phyloP scores from a whole-genome alignment of 2,888 invertebrate genomes.

The Rhopalosiphum nymphaeae region DNA sequence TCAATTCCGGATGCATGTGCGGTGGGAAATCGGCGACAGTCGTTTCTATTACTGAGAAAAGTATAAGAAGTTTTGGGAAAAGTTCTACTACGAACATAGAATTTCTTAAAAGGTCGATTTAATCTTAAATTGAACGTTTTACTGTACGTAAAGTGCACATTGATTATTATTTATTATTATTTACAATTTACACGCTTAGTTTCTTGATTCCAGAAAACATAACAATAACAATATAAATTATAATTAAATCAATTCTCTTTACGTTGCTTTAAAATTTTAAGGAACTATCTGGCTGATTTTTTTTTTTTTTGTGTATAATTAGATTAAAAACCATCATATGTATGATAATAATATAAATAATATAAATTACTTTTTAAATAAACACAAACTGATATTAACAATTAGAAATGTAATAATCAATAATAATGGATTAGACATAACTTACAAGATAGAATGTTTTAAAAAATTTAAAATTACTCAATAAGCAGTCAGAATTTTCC shows the following conservation, averaged over 20 bases:
- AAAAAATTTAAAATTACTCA: no score
- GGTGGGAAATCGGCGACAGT: conserved; percentile 31
- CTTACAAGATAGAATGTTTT: no score
- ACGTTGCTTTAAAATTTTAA: no score
- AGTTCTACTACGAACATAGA: conserved; percentile 11
- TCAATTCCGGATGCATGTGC: conserved; percentile 49
- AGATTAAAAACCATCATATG: no score
- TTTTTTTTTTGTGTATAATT: no score
- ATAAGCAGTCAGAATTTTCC: no score
- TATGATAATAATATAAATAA: no score
- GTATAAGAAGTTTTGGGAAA: conserved; percentile 34
- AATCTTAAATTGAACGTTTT: background rate
- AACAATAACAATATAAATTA: background rate
- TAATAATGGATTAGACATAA: no score
- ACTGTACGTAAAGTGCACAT: background rate
- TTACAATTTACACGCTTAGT: background rate
- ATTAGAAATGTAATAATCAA: no score
- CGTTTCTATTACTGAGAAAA: conserved; percentile 29
- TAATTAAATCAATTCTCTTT: background rate
- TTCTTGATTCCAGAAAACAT: background rate
- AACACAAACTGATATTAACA: no score
- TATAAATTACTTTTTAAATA: no score
- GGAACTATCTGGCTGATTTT: no score
- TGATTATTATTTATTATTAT: background rate
- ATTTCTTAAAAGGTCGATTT: conserved; percentile 12